Evolutionary conservation across 2,888 invertebrate species (phyloP).

Genomic region (Drepana falcataria): DNA sequence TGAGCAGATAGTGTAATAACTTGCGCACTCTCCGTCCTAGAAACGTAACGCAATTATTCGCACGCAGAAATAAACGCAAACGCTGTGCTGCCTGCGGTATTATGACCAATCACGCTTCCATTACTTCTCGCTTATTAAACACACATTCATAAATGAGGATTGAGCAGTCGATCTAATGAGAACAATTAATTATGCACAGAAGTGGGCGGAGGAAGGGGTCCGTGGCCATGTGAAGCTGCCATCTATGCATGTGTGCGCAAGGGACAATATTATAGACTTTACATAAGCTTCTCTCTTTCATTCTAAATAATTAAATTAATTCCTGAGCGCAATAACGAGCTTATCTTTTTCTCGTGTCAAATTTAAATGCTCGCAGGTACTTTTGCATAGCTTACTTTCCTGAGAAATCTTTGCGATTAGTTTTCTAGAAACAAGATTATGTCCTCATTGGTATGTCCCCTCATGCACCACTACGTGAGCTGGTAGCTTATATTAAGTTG

Average conservation of each 20-base stretch:
- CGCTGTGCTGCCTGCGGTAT: constrained; percentile 17
- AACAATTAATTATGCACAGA: no score
- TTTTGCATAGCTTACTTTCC: no score
- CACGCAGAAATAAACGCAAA: constrained; percentile 58
- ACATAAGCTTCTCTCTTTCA: no score
- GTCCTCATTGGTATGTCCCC: neutral
- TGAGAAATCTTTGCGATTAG: neutral
- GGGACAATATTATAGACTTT: no score
- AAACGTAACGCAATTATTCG: constrained; percentile 72
- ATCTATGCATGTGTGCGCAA: no score
- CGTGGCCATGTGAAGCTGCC: no score
- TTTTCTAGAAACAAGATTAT: neutral
- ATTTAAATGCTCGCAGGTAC: no score
- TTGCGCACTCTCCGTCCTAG: constrained; percentile 63
- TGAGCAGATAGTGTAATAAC: constrained; percentile 62
- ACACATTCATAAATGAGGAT: neutral
- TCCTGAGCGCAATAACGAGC: no score
- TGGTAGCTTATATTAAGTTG: neutral
- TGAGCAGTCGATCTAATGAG: constrained; percentile 1
- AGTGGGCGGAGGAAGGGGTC: no score
- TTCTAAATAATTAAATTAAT: no score
- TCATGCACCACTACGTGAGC: constrained; percentile 1
- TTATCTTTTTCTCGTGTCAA: no score
- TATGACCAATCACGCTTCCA: constrained; percentile 3
- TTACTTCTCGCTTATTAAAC: neutral